phyloP scores from a whole-genome alignment of 2,888 invertebrate species.

The Pollenia angustigena region DNA sequence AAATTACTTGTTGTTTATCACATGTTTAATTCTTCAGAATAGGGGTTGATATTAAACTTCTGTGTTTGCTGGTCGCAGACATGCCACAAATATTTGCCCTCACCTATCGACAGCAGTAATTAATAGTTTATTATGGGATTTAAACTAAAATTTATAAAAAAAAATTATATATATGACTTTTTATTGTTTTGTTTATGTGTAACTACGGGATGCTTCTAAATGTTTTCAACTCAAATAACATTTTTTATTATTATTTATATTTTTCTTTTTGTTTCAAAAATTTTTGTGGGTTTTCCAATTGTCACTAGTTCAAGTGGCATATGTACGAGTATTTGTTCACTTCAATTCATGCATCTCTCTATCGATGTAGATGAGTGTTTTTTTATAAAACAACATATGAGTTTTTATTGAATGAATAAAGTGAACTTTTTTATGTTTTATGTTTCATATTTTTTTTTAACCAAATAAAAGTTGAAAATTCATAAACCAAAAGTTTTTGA shows the following conservation, averaged over 20 bases:
- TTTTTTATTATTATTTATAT: neutral
- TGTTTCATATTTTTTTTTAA: no score
- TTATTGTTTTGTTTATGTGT: neutral
- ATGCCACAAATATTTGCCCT: no score
- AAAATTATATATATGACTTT: neutral
- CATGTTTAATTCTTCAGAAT: no score
- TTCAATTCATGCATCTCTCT: no score
- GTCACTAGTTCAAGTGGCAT: neutral
- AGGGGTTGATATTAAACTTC: no score
- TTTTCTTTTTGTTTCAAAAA: neutral
- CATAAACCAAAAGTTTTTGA: neutral
- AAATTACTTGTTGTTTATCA: no score
- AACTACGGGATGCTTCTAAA: neutral
- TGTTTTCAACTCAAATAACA: neutral
- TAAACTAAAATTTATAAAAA: slow-evolving; percentile 8
- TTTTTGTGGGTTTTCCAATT: slow-evolving; percentile 25
- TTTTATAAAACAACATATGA: no score
- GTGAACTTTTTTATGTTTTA: no score
- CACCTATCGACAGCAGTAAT: neutral
- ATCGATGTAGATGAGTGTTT: no score
- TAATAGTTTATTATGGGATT: slow-evolving; percentile 21
- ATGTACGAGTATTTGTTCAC: no score
- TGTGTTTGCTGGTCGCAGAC: no score
- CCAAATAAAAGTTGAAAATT: neutral
- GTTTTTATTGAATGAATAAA: no score